Evolutionary conservation across 1,140 invertebrate species (phyloP), one percentile per base, ranked within the genome.

Genomic region (Muscidifurax raptorellus): DNA sequence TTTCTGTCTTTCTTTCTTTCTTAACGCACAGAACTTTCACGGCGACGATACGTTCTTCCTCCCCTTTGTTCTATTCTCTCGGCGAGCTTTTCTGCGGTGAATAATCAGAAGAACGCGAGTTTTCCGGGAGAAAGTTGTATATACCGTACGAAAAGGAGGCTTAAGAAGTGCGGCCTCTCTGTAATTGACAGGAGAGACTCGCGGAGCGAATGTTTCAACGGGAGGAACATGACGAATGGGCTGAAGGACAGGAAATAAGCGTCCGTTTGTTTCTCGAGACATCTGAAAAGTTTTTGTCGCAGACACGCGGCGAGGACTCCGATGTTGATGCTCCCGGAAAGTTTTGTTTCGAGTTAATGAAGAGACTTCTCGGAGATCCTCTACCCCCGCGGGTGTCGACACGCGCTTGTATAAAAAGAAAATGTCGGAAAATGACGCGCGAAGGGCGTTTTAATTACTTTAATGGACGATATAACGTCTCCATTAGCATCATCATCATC

Each of bases 181-280:
- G 10, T 80, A 80, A 80, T 80, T 81, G 52, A 32, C 25, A 27
- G 7, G 52, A 75, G 47, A 82, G 52, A 22, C 52, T 59, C 22
- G 27, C 0, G 28, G n/a, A n/a, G 12, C 25, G 44, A 76, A 82
- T 66, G 72, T 76, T 72, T 77, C 77, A 77, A 77, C 67, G 40
- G 10, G n/a, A n/a, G 10, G 66, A 59, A n/a, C 18, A 59, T 22
- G 52, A 59, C 15, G 52, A 59, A 59, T n/a, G 52, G 6, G 52
- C 18, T 15, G 9, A 4, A 13, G 32, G 32, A 32, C 6, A 72
- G 30, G 71, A 18, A 28, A n/a, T n/a, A 59, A 59, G 52, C 30
- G 6, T 40, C 32, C 32, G 28, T 22, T 72, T 72, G 30, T 59
- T 72, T 36, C 30, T 69, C 27, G n/a, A 18, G 59, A 64, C 22